Percentiles rank a stretch among this genome's conserved stretches.
phyloP scores from a whole-genome alignment of 2,113 vertebrate species.

The Semicossyphus pulcher region DNA sequence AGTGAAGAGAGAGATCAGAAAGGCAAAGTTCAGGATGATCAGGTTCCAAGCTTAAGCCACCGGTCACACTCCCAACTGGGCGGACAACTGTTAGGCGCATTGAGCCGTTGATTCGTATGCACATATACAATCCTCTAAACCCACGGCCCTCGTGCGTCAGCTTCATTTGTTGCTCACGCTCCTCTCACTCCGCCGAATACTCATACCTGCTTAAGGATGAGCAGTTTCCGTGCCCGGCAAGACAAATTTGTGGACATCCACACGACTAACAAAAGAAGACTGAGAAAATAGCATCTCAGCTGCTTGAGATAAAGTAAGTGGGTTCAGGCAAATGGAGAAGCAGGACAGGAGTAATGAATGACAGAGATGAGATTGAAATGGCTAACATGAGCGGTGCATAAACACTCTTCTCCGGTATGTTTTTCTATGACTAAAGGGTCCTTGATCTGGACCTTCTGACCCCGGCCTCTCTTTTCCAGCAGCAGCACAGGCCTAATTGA shows the following conservation, averaged over 20 bases:
- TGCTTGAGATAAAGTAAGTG: constrained; percentile 7
- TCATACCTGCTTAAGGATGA: constrained; percentile 19
- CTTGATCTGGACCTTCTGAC: constrained; percentile 25
- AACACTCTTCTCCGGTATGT: neutral
- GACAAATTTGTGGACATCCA: constrained; percentile 6
- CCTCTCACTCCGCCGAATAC: constrained; percentile 6
- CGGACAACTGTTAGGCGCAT: constrained; percentile 27
- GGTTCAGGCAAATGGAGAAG: neutral
- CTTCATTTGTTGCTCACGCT: constrained; percentile 38
- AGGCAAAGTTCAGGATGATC: constrained; percentile 65
- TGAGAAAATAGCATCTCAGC: neutral
- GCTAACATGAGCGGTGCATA: no score
- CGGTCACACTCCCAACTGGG: constrained; percentile 2
- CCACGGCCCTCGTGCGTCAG: neutral
- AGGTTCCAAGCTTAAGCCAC: constrained; percentile 44
- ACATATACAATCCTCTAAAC: neutral
- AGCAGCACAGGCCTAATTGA: constrained; percentile 44
- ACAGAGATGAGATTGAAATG: neutral
- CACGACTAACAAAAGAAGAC: neutral
- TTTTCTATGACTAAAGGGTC: neutral
- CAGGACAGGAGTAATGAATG: neutral
- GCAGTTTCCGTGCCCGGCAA: constrained; percentile 2
- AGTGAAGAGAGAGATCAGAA: constrained; percentile 58
- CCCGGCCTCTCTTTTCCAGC: neutral
- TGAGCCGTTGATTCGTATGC: constrained; percentile 10